These are phyloP conservation scores for Morus bassanus DNA, from an alignment of 2,797 vertebrate genomes.

Conservation along the genomic window DNA sequence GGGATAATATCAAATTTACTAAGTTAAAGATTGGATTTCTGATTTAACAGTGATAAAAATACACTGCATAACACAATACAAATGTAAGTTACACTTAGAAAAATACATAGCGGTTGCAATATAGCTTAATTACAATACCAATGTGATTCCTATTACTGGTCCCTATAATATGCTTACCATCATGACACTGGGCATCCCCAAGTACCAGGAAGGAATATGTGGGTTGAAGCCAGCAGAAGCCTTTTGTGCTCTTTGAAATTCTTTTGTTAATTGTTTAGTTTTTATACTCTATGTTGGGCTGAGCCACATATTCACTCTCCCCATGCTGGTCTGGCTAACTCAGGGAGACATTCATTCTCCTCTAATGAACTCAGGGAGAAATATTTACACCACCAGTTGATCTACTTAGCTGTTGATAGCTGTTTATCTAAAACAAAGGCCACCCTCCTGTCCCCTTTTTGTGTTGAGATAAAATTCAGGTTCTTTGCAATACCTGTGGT, in stretches of 20 bases:
- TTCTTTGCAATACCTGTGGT: background rate
- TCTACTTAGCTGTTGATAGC: background rate
- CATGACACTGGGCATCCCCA: background rate
- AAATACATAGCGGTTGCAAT: background rate
- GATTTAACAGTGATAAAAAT: background rate
- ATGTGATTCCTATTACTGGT: background rate
- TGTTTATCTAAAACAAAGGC: background rate
- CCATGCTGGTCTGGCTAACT: background rate
- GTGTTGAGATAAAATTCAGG: background rate
- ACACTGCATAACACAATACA: background rate
- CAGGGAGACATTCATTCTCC: background rate
- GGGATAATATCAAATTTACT: background rate
- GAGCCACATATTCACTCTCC: background rate
- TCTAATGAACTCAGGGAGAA: background rate
- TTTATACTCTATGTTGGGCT: background rate
- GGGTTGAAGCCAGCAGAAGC: background rate
- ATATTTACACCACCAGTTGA: background rate
- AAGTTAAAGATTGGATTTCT: background rate
- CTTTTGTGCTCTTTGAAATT: background rate
- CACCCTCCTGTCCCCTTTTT: background rate
- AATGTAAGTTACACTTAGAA: background rate
- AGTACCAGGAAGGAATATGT: rapidly evolving
- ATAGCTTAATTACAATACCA: background rate
- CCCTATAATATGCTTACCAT: background rate
- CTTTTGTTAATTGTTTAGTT: background rate